These are phyloP conservation scores for Aulostomus chinensis DNA, from an alignment of 2,797 vertebrate genomes.

Conservation along the genomic window DNA sequence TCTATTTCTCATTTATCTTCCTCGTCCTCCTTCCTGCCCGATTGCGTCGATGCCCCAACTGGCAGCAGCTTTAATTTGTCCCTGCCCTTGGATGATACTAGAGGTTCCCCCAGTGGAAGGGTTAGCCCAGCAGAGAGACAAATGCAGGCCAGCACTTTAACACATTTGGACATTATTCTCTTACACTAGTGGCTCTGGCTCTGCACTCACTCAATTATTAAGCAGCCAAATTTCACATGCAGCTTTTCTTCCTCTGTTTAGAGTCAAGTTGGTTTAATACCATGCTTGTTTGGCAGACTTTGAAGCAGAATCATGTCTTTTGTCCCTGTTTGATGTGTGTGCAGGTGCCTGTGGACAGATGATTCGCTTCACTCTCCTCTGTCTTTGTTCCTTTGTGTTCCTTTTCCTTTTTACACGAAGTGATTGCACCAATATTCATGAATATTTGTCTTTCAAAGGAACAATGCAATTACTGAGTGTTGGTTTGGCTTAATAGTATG, in stretches of 20 bases:
- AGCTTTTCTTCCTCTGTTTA: constrained; percentile 38
- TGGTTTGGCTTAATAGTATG: constrained; percentile 22
- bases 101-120: too few species aligned
- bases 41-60: too few species aligned
- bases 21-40: too few species aligned
- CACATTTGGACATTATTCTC: constrained; percentile 29
- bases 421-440: constrained; percentile 18
- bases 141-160: constrained; percentile 29
- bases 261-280: constrained; percentile 49
- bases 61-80: too few species aligned
- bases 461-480: too few species aligned
- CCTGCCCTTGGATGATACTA: too few species aligned
- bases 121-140: constrained; percentile 8
- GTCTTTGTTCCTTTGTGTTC: constrained; percentile 58
- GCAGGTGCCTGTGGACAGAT: constrained; percentile 63
- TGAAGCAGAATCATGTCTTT: constrained; percentile 52
- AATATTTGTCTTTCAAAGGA: too few species aligned
- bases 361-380: constrained; percentile 44
- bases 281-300: constrained; percentile 56
- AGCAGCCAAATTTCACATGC: constrained; percentile 42
- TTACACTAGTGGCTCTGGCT: constrained; percentile 15
- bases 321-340: constrained; percentile 60
- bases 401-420: constrained; percentile 34
- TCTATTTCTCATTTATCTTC: too few species aligned
- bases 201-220: constrained; percentile 46